These are phyloP conservation scores for Pseudoatta argentina DNA, from an alignment of 1,140 invertebrate species.

Conservation along the genomic window DNA sequence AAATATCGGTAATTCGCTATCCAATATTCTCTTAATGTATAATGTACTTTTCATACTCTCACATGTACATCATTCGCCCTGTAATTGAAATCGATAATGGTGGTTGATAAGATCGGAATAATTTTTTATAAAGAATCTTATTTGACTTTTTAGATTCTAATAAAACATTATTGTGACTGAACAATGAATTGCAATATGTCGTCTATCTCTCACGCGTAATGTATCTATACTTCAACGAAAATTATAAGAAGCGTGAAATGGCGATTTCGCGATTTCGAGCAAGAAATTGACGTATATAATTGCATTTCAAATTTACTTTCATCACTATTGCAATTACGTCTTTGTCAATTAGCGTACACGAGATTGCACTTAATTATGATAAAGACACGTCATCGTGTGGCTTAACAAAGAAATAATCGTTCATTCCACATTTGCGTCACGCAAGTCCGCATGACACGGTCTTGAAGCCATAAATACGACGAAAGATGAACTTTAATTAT, in stretches of 20 bases:
- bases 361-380: conserved; percentile 74
- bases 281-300: conserved; percentile 52
- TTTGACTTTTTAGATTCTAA: not conserved
- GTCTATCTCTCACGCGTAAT: not conserved
- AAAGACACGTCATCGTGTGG: conserved; percentile 69
- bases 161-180: not conserved
- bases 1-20: too few relatives aligned
- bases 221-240: not conserved
- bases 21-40: conserved; percentile 26
- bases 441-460: conserved; percentile 26
- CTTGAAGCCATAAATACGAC: not conserved
- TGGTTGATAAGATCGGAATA: not conserved
- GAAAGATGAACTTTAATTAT: conserved; percentile 50
- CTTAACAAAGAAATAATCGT: conserved; percentile 69
- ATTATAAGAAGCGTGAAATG: not conserved
- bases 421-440: conserved; percentile 57
- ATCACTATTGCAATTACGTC: conserved; percentile 56
- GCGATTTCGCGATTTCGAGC: not conserved
- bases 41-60: conserved; percentile 11
- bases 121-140: not conserved
- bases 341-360: conserved; percentile 72
- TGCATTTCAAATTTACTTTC: conserved; percentile 72
- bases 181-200: not conserved
- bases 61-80: not conserved
- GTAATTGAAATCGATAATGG: conserved; percentile 31